These are phyloP conservation scores for Tetramorium bicarinatum DNA, from an alignment of 2,888 invertebrate genomes.

Conservation along the genomic window DNA sequence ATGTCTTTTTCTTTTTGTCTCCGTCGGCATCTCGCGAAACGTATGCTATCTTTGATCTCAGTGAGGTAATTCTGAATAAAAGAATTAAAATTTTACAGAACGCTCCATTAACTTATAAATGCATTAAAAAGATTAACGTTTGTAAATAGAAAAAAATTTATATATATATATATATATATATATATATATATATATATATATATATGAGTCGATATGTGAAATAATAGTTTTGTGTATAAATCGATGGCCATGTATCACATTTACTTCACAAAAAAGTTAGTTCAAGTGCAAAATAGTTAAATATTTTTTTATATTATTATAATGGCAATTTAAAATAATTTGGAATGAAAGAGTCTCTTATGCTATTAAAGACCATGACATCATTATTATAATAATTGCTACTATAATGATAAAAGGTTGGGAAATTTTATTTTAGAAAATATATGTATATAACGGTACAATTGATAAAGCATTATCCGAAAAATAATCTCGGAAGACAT, in stretches of 20 bases:
- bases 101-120: not conserved
- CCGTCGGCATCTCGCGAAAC: not conserved
- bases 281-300: not conserved
- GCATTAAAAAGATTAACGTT: not conserved
- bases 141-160: not conserved
- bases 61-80: not conserved
- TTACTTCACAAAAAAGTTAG: not conserved
- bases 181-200: no score
- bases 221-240: not conserved
- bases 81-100: not conserved
- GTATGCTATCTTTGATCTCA: not conserved
- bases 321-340: not conserved
- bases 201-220: not conserved
- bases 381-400: not conserved
- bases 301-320: not conserved
- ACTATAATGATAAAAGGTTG: not conserved
- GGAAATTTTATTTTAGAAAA: not conserved
- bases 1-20: not conserved
- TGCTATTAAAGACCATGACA: not conserved
- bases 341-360: not conserved
- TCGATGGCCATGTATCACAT: not conserved
- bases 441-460: not conserved
- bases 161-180: no score
- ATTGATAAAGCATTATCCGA: not conserved
- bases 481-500: not conserved